Evolutionary conservation across 2,888 invertebrate genomes (phyloP).

Genomic region (Euzophera pinguis): DNA sequence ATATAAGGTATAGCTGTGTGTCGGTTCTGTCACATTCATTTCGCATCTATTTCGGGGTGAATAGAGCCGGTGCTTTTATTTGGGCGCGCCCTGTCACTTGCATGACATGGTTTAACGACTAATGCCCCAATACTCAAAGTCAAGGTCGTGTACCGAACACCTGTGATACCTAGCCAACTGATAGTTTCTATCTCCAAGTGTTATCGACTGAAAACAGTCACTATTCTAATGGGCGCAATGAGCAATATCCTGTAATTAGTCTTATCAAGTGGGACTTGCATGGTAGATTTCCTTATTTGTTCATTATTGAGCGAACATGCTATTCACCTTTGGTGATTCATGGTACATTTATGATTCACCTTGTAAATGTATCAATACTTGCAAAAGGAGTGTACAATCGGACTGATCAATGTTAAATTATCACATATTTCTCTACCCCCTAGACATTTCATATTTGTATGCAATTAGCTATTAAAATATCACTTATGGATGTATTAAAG

Average conservation of each 20-base stretch:
- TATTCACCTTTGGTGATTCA: slow-evolving; percentile 15
- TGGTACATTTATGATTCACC: slow-evolving; percentile 16
- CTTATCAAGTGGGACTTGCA: slow-evolving; percentile 21
- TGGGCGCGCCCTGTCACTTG: slow-evolving; percentile 28
- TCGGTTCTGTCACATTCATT: slow-evolving; percentile 51
- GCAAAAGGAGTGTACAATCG: neutral
- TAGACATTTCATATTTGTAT: too few species aligned
- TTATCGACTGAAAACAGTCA: neutral
- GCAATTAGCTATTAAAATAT: too few species aligned
- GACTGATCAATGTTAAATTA: neutral
- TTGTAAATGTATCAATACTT: slow-evolving; percentile 10
- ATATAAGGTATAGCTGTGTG: slow-evolving; percentile 69
- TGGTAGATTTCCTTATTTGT: slow-evolving; percentile 25
- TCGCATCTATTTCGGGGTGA: slow-evolving; percentile 55
- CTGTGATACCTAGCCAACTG: slow-evolving; percentile 8
- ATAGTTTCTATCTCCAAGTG: neutral
- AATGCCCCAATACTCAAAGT: slow-evolving; percentile 67
- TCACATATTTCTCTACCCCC: neutral
- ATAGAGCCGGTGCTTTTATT: slow-evolving; percentile 33
- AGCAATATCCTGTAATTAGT: slow-evolving; percentile 7
- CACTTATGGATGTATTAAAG: too few species aligned
- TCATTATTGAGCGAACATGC: slow-evolving; percentile 16
- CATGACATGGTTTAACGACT: slow-evolving; percentile 34
- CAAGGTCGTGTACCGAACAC: slow-evolving; percentile 21
- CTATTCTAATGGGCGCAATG: neutral